Evolutionary conservation across 2,797 vertebrate species (phyloP).

Genomic region (Clarias pachynema): DNA sequence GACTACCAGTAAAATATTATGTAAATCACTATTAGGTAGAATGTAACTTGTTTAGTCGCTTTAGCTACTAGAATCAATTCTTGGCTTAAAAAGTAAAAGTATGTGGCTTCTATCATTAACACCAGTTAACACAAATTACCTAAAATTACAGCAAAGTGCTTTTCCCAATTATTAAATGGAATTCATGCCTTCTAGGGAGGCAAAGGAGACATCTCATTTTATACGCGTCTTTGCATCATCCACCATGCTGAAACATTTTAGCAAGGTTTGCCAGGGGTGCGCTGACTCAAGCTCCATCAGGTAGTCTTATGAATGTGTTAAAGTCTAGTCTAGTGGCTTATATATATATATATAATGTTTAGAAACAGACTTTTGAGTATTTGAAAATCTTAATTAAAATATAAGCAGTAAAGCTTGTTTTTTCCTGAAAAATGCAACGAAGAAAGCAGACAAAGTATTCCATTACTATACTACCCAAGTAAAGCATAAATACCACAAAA

Average conservation of each 20-base stretch:
- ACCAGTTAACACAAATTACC: not conserved
- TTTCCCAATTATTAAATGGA: not conserved
- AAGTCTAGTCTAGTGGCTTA: conserved; percentile 1
- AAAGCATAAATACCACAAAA: not conserved
- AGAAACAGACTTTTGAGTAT: not conserved
- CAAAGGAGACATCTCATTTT: not conserved
- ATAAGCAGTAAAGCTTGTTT: not conserved
- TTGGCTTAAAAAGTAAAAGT: not conserved
- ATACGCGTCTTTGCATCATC: not conserved
- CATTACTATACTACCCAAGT: not conserved
- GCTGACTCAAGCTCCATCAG: not conserved
- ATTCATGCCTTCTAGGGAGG: not conserved
- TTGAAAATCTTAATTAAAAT: not conserved
- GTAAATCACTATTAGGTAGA: not conserved
- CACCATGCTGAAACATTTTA: conserved; percentile 14
- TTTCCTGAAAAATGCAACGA: not conserved
- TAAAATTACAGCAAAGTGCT: not conserved
- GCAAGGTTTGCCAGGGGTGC: not conserved
- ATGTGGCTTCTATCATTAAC: not conserved
- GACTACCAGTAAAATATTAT: not conserved
- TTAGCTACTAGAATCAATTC: not conserved
- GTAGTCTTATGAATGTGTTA: not conserved
- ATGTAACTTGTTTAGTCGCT: not conserved
- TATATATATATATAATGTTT: not conserved
- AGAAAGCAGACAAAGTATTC: not conserved